Evolutionary conservation across 1,140 invertebrate genomes (phyloP).

Genomic region (Aphidius ervi): DNA sequence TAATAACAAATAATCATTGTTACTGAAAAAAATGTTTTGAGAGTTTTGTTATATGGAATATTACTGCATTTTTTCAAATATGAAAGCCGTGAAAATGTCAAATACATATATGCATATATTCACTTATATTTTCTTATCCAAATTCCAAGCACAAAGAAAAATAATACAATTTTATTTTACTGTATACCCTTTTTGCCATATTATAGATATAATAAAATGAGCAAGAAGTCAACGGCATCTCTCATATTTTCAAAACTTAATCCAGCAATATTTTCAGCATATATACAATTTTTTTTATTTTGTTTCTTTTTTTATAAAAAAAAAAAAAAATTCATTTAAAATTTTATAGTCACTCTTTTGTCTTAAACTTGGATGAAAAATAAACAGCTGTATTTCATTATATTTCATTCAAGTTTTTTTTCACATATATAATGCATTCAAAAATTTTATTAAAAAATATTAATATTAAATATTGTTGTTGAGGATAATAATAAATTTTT

Average conservation of each 20-base stretch:
- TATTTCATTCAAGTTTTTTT: neutral
- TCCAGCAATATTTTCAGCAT: slow-evolving; percentile 20
- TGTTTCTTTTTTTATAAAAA: slow-evolving; percentile 10
- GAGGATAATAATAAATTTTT: too few species aligned
- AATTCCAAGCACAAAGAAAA: slow-evolving; percentile 13
- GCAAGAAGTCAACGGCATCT: neutral
- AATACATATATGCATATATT: neutral
- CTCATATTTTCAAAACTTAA: slow-evolving; percentile 15
- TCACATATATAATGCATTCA: too few species aligned
- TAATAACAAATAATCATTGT: too few species aligned
- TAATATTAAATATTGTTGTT: too few species aligned
- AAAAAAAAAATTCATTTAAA: slow-evolving; percentile 8
- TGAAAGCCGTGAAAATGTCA: neutral
- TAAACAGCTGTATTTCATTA: neutral
- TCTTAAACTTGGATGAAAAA: slow-evolving; percentile 3
- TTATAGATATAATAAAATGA: neutral
- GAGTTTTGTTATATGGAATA: neutral
- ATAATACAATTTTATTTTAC: slow-evolving; percentile 22
- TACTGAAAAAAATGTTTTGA: too few species aligned
- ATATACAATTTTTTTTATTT: slow-evolving; percentile 19
- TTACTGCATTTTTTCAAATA: neutral
- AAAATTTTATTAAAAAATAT: too few species aligned
- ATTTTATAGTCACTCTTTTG: slow-evolving; percentile 1
- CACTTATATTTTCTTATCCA: slow-evolving; percentile 7
- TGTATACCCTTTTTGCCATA: too few species aligned